phyloP scores from a whole-genome alignment of 2,888 invertebrate species.

The Podotricha telesiphe region DNA sequence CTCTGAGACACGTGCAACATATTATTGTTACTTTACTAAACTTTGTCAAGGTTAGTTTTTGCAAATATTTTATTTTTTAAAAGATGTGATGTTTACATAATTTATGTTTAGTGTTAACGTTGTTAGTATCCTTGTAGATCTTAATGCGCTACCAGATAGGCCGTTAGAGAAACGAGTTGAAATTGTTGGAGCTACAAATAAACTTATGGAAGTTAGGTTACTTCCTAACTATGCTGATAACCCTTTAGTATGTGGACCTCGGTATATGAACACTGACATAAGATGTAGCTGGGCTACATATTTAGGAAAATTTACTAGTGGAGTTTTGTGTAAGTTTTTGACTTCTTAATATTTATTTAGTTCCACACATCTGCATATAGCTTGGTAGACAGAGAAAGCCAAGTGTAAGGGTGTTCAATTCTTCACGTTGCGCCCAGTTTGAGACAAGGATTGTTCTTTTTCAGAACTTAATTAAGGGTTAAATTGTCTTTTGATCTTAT shows the following conservation, averaged over 20 bases:
- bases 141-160: slow-evolving; percentile 87
- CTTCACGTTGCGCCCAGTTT: too few species aligned
- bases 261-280: slow-evolving; percentile 88
- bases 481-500: too few species aligned
- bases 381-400: too few species aligned
- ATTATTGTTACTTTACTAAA: slow-evolving; percentile 84
- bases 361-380: too few species aligned
- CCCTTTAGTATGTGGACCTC: slow-evolving; percentile 88
- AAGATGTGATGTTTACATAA: not conserved
- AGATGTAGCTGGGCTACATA: slow-evolving; percentile 83
- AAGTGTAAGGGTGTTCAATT: too few species aligned
- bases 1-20: slow-evolving; percentile 79
- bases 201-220: slow-evolving; percentile 82
- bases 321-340: slow-evolving; percentile 86
- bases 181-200: slow-evolving; percentile 86
- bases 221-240: slow-evolving; percentile 89
- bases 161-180: slow-evolving; percentile 83
- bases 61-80: slow-evolving; percentile 3
- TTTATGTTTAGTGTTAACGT: not conserved
- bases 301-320: slow-evolving; percentile 87
- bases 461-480: too few species aligned
- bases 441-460: too few species aligned
- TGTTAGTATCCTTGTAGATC: slow-evolving; percentile 77
- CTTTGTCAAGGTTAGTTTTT: slow-evolving; percentile 86
- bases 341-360: not conserved